Evolutionary conservation across 2,113 vertebrate species (phyloP).

Genomic region (Triplophysa siluroides): DNA sequence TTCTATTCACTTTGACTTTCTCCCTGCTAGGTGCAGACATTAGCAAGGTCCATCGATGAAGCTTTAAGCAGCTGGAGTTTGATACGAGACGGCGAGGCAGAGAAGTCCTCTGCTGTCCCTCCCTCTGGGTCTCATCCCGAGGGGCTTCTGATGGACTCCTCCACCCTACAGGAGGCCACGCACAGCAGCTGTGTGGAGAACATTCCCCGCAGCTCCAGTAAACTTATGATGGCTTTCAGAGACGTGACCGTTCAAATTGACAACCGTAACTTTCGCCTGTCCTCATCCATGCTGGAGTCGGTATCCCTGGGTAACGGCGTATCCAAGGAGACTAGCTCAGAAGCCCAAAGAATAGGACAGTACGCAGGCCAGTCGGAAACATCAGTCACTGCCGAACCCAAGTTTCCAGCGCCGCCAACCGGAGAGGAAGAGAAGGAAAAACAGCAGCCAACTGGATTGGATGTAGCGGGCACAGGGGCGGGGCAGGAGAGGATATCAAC

Average conservation of each 20-base stretch:
- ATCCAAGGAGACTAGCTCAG: constrained; percentile 56
- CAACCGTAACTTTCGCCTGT: constrained; percentile 94
- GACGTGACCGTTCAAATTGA: constrained; percentile 98
- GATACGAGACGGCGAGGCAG: constrained; percentile 77
- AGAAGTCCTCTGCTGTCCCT: constrained; percentile 41
- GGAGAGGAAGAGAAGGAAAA: constrained; percentile 72
- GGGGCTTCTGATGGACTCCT: constrained; percentile 74
- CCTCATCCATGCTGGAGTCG: constrained; percentile 83
- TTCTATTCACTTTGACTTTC: neutral
- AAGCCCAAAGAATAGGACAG: constrained; percentile 55
- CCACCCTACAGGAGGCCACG: constrained; percentile 72
- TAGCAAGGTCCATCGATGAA: constrained; percentile 97
- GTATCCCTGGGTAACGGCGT: constrained; percentile 87
- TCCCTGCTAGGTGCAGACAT: constrained; percentile 84
- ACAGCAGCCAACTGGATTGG: constrained; percentile 59
- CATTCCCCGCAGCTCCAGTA: constrained; percentile 86
- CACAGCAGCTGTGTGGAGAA: constrained; percentile 71
- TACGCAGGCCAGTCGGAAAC: constrained; percentile 39
- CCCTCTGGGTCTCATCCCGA: constrained; percentile 57
- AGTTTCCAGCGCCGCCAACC: constrained; percentile 77
- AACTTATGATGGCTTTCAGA: constrained; percentile 97
- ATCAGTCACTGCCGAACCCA: constrained; percentile 50
- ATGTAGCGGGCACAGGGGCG: constrained; percentile 59
- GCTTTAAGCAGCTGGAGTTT: constrained; percentile 90
- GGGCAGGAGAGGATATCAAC: constrained; percentile 57